Evolutionary conservation across 2,888 invertebrate genomes (phyloP).

Genomic region (Lottia scabra): DNA sequence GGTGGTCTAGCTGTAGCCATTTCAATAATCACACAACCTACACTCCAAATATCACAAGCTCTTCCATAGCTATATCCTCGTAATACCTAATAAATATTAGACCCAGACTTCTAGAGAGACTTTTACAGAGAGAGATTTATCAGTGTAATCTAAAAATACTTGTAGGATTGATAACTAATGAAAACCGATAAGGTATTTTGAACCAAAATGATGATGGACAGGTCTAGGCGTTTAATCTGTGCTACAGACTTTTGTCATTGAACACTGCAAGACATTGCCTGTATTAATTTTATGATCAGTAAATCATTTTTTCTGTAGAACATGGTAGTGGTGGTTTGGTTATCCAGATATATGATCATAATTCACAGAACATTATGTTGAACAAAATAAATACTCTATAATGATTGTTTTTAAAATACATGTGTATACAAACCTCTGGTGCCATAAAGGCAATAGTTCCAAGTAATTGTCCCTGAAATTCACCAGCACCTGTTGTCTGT

Average conservation of each 20-base stretch:
- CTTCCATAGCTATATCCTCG: constrained; percentile 71
- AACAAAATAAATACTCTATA: too few relatives aligned
- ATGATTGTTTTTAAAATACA: too few relatives aligned
- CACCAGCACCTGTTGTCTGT: constrained; percentile 68
- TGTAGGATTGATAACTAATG: too few relatives aligned
- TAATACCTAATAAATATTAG: constrained; percentile 60
- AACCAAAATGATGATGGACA: too few relatives aligned
- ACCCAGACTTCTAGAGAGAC: not conserved
- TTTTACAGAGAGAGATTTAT: not conserved
- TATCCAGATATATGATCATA: too few relatives aligned
- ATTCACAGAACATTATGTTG: too few relatives aligned
- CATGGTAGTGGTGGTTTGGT: too few relatives aligned
- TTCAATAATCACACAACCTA: constrained; percentile 71
- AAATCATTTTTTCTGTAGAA: too few relatives aligned
- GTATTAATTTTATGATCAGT: too few relatives aligned
- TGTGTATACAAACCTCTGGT: constrained; percentile 69
- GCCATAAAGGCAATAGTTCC: constrained; percentile 73
- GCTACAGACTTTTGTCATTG: not conserved
- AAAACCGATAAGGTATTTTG: too few relatives aligned
- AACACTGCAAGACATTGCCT: not conserved
- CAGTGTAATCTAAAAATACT: too few relatives aligned
- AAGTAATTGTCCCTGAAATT: constrained; percentile 71
- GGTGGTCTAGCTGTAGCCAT: constrained; percentile 71
- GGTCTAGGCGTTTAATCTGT: too few relatives aligned
- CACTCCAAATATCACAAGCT: constrained; percentile 72